phyloP scores from a whole-genome alignment of 35 echinoderm and acorn worm genomes.

The Chiridota heheva region DNA sequence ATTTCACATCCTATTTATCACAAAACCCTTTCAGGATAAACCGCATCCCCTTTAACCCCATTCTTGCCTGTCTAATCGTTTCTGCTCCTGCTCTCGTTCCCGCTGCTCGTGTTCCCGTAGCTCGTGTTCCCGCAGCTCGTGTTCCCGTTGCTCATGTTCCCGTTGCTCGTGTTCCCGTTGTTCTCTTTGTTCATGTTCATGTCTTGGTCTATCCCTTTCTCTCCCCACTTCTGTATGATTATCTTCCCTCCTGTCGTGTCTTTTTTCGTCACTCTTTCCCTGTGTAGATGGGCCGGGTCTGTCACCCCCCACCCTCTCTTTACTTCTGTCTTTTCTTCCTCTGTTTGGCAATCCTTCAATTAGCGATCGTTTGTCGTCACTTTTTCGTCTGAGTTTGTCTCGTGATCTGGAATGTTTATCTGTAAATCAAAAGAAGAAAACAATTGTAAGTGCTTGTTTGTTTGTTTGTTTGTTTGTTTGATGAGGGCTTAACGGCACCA shows the following conservation, averaged over 20 bases:
- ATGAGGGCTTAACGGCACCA: no score
- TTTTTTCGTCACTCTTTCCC: neutral
- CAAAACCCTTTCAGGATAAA: neutral
- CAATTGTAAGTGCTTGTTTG: neutral
- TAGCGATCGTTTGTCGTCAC: slow-evolving; percentile 5
- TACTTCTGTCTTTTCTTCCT: slow-evolving; percentile 21
- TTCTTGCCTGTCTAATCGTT: slow-evolving; percentile 27
- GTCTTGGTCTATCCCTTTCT: slow-evolving; percentile 2
- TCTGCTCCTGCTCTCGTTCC: slow-evolving; percentile 1
- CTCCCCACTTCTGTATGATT: slow-evolving; percentile 7
- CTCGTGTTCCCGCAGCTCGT: slow-evolving; percentile 10
- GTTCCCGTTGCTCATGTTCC: no score
- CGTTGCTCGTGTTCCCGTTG: no score
- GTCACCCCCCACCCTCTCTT: no score
- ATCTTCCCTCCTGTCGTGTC: slow-evolving; percentile 28
- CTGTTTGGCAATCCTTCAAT: neutral
- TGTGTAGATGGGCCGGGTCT: neutral
- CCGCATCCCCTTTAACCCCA: neutral
- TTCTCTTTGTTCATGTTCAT: slow-evolving; percentile 17
- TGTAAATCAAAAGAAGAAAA: neutral
- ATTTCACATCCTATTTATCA: neutral
- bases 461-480: no score
- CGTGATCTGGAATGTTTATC: slow-evolving; percentile 13
- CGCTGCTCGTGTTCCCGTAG: neutral
- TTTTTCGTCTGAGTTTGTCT: slow-evolving; percentile 6